Conservation (phyloP, 2,113 vertebrate species). For the Mus musculus region GRCm39 chr5:24045001-24045500, state of each 20-base stretch:
- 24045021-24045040: slow-evolving; percentile 11
- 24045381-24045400: too few species aligned
- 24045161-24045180: neutral
- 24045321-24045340: neutral
- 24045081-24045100: slow-evolving; percentile 39
- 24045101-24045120: slow-evolving; percentile 46
- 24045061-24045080: neutral
- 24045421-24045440: too few species aligned
- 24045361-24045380: neutral
- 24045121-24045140: slow-evolving; percentile 13
- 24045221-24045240: neutral
- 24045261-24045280: neutral
- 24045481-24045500: too few species aligned
- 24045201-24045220: neutral
- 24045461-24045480: too few species aligned
- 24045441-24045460: too few species aligned
- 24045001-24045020: slow-evolving; percentile 30
- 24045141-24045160: neutral
- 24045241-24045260: neutral
- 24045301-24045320: neutral
- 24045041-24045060: slow-evolving; percentile 37
- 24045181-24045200: neutral
- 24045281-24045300: neutral
- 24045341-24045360: neutral
- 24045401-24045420: too few species aligned